These are phyloP conservation scores for Mythimna vitellina DNA, from an alignment of 2,888 invertebrate species.

Conservation along the genomic window DNA sequence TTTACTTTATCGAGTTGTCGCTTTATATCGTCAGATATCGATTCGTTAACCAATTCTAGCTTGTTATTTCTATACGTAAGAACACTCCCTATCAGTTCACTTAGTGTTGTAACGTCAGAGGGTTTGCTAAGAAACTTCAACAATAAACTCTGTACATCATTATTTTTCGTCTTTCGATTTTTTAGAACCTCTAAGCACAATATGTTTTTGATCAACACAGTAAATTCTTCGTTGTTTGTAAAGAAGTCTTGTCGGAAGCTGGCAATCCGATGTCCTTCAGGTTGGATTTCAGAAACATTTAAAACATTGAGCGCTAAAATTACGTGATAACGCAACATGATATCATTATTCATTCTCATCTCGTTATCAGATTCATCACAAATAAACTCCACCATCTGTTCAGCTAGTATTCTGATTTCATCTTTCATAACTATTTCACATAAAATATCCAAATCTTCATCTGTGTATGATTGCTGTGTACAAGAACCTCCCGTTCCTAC, in stretches of 20 bases:
- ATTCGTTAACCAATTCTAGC: background rate
- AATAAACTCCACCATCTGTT: constrained; percentile 16
- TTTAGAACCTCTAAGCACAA: constrained; percentile 11
- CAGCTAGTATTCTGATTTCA: constrained; percentile 26
- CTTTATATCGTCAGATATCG: background rate
- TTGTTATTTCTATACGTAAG: background rate
- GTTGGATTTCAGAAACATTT: constrained; percentile 25
- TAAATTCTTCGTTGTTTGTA: background rate
- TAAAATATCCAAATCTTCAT: constrained; percentile 19
- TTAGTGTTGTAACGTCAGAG: constrained; percentile 7
- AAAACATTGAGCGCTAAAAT: constrained; percentile 41
- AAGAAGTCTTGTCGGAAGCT: constrained; percentile 32
- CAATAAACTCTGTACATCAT: background rate
- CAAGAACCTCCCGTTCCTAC: constrained; percentile 45
- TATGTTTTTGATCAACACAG: background rate
- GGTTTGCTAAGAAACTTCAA: background rate
- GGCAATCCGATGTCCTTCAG: constrained; percentile 22
- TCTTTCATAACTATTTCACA: constrained; percentile 20
- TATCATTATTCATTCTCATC: constrained; percentile 14
- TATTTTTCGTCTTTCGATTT: background rate
- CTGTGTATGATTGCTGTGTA: constrained; percentile 2
- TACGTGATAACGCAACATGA: constrained; percentile 30
- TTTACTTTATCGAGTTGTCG: constrained; percentile 26
- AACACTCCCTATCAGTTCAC: constrained; percentile 2
- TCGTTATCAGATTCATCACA: background rate